Conservation (phyloP, 1,140 invertebrate genomes). For the Augochlora pura region DNA sequence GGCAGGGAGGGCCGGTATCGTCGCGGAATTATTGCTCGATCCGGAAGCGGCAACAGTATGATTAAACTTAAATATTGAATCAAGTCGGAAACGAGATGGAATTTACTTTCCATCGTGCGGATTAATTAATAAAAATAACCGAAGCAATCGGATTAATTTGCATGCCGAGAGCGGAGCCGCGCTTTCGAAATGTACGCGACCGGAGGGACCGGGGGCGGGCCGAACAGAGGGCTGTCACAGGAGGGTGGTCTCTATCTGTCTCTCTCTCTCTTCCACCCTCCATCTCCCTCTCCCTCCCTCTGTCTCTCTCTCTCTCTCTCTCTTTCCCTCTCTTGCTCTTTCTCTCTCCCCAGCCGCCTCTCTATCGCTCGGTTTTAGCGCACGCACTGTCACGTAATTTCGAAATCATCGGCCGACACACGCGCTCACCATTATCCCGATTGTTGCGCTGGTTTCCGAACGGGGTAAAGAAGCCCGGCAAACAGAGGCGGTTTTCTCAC, state of each 20-base stretch:
- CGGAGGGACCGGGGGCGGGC: no score
- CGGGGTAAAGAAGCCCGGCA: not conserved
- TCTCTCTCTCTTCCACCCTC: no score
- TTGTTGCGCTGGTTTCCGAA: not conserved
- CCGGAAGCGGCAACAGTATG: slow-evolving; percentile 31
- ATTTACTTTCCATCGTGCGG: slow-evolving; percentile 51
- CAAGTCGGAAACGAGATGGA: slow-evolving; percentile 50
- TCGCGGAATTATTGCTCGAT: slow-evolving; percentile 33
- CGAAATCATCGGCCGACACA: not conserved
- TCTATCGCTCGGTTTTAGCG: slow-evolving; percentile 19
- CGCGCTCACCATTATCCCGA: not conserved
- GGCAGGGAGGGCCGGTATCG: not conserved
- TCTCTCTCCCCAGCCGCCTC: no score
- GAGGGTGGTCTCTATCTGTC: not conserved
- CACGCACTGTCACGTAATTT: slow-evolving; percentile 3
- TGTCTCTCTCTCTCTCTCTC: not conserved
- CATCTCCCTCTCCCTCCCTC: no score
- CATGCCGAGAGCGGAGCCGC: slow-evolving; percentile 3
- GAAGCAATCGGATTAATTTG: slow-evolving; percentile 60
- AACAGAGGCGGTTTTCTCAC: not conserved
- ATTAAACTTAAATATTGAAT: slow-evolving; percentile 65
- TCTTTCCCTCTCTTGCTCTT: no score
- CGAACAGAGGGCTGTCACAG: no score
- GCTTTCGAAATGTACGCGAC: not conserved
- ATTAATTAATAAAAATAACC: slow-evolving; percentile 65